Base-by-base conservation (phyloP, 1,140 invertebrate species). In the Drosophila orena region DNA sequence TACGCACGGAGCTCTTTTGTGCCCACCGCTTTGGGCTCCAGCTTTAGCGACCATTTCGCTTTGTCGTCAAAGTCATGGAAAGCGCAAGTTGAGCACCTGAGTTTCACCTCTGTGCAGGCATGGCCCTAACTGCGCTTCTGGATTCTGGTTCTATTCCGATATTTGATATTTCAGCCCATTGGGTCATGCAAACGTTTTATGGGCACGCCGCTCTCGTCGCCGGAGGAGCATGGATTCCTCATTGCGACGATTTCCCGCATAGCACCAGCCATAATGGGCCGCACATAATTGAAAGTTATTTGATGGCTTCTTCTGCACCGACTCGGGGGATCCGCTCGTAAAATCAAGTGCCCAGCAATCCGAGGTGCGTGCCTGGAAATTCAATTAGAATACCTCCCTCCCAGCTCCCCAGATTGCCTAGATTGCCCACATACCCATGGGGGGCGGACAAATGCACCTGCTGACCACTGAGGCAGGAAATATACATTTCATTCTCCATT, bases 211-310 rank as follows among this genome's bases (percentile, higher is more conserved):
- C 30, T 54, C 44, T 65, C 47, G 24, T 49, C n/a, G 27, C 35
- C 43, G 24, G 30, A 30, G 57, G 42, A 38, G 14, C 14, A 3
- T 7, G 30, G 46, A 27, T 78, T 50, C 68, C 64, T 83, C 46
- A 38, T 14, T 5, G 57, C 20, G 43, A 43, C 64, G 56, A 58
- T 80, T 84, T 60, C 66, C 43, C 65, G 49, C 76, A 70, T 70
- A 70, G 77, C 70, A 60, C 66, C 46, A 22, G 35, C 49, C 52
- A 56, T 78, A 58, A 60, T 60, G 68, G 66, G 56, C 59, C 60
- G 52, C 77, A 83, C 61, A 79, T 89, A 89, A 89, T 89, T 89
- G 84, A 89, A 89, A 89, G 84, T 89, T 89, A 88, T 89, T 89
- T 77, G 86, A 89, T 79, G 84, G 79, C 79, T 89, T 89, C 79